These are phyloP conservation scores for Drosophila kikkawai DNA, from an alignment of 1,140 invertebrate species.

Conservation along the genomic window DNA sequence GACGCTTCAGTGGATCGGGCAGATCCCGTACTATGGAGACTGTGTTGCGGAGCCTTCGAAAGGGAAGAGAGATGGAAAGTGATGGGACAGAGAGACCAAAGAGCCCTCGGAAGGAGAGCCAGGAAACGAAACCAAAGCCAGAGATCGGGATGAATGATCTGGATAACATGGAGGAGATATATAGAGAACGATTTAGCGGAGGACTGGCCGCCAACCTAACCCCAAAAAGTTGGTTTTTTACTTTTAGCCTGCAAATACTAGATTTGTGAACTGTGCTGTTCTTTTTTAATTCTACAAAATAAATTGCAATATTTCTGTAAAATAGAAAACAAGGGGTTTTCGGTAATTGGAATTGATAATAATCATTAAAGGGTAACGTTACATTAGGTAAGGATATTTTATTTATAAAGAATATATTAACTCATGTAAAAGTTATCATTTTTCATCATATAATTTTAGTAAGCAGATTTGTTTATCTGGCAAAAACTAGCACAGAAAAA, in stretches of 20 bases:
- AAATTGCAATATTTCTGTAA: constrained; percentile 79
- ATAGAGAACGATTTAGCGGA: constrained; percentile 17
- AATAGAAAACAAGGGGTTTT: constrained; percentile 26
- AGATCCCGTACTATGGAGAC: constrained; percentile 19
- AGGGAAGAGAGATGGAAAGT: background rate
- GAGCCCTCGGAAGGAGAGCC: constrained; percentile 33
- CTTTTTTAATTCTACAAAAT: constrained; percentile 77
- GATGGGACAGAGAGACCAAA: constrained; percentile 48
- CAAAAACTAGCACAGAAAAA: too few species aligned
- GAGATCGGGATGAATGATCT: constrained; percentile 15
- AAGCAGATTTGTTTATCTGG: too few species aligned
- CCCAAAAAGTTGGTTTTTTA: constrained; percentile 52
- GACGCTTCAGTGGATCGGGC: constrained; percentile 7
- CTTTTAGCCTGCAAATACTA: constrained; percentile 78
- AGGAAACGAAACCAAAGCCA: constrained; percentile 27
- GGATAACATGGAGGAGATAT: background rate
- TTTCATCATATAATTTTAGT: too few species aligned
- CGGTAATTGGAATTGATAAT: background rate
- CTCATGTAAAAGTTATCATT: too few species aligned
- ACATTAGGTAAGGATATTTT: background rate
- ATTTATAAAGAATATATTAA: too few species aligned
- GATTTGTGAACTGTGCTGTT: constrained; percentile 82
- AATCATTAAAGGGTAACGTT: background rate
- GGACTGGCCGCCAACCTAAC: constrained; percentile 37
- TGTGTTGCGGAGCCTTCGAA: constrained; percentile 24